Evolutionary conservation across 2,888 invertebrate species (phyloP), one percentile per base, ranked within the genome.

Genomic region (Aleiodes alternator): DNA sequence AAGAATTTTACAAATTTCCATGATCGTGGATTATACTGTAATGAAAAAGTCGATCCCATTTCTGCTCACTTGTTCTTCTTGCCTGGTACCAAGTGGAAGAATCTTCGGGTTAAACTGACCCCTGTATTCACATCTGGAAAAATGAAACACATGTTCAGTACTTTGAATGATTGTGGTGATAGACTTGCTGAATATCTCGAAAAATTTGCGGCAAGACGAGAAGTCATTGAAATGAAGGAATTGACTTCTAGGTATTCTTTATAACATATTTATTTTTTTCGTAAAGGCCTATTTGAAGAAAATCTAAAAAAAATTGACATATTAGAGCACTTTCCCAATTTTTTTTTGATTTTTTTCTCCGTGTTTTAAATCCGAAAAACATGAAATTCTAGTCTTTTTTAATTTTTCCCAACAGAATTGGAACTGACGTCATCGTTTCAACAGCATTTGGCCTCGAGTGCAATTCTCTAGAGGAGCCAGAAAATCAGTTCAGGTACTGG

Each of bases 51-150:
- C 5, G 88, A 89, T 76, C 88, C 87, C 0, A 72, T 90, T 3
- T 81, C 82, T 9, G 86, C 81, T 0, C 83, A 88, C 71, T 76
- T 89, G 34, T 86, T 89, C 43, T 73, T 81, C 0, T 64, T 87
- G 23, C 74, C 82, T 7, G 90, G 90, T 0, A 78, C 82, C 8
- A 85, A 84, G 53, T 90, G 90, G 90, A 86, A 84, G 55, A 82
- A 84, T 72, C 76, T 90, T n/a, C 82, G 90, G 3, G 79, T 84
- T 12, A 90, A 89, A 76, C 76, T 90, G n/a, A 86, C 87, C 3
- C 89, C 90, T n/a, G 87, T 88, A 4, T 90, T 90, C 75, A 90
- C 90, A 0, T 85, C 89, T 0, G 88, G 89, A 9, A 90, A 89
- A 76, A 84, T 90, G 80, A 90, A 89, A 73, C 81, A 82, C 69